phyloP scores from a whole-genome alignment of 1,140 invertebrate species.

The Metopolophium dirhodum region DNA sequence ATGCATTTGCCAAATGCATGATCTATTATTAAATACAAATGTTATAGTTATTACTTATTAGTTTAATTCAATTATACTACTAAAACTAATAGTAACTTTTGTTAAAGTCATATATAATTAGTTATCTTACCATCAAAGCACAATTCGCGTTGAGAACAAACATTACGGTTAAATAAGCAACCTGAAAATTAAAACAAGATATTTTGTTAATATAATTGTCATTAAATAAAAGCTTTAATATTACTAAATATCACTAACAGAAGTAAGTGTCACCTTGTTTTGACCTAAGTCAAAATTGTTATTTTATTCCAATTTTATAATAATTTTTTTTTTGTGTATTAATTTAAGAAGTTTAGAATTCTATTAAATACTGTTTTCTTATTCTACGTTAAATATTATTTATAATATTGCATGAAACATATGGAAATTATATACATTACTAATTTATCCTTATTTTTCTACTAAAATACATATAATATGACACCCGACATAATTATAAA shows the following conservation, averaged over 20 bases:
- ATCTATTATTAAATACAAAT: conserved; percentile 23
- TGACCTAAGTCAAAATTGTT: too few species aligned
- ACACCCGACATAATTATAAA: neutral
- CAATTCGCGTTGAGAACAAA: conserved; percentile 40
- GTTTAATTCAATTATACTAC: neutral
- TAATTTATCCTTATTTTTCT: neutral
- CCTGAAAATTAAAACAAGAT: conserved; percentile 44
- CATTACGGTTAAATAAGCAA: conserved; percentile 41
- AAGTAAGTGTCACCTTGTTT: neutral
- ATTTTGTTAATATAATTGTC: neutral
- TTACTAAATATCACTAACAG: neutral
- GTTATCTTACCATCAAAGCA: conserved; percentile 36
- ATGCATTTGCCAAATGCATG: conserved; percentile 48
- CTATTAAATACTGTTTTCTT: neutral
- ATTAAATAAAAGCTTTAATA: neutral
- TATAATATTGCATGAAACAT: neutral
- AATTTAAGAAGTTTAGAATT: neutral
- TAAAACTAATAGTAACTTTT: neutral
- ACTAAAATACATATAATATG: neutral
- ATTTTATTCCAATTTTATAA: neutral
- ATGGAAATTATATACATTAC: too few species aligned
- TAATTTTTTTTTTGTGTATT: neutral
- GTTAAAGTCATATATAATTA: neutral
- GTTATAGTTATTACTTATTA: neutral
- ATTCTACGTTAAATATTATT: neutral